Evolutionary conservation across 2,113 vertebrate species (phyloP).

Genomic region (Chamaetylas fuelleborni): DNA sequence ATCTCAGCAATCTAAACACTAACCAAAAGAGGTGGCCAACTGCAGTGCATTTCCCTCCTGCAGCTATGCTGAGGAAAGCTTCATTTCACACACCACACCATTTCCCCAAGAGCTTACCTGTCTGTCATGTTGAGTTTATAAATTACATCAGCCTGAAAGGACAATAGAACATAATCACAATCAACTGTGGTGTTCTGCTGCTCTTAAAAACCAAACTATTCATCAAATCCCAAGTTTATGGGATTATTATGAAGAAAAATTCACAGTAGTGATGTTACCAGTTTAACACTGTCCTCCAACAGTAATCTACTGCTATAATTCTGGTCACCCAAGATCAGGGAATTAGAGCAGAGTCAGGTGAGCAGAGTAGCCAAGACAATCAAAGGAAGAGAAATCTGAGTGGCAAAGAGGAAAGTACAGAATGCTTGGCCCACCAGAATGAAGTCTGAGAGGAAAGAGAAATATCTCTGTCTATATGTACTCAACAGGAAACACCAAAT

Average conservation of each 20-base stretch:
- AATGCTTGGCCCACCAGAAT: neutral
- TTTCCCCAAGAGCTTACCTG: conserved; percentile 81
- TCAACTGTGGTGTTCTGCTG: neutral
- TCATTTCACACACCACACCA: neutral
- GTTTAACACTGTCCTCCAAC: neutral
- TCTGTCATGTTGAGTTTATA: conserved; percentile 99
- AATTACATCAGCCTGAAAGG: conserved; percentile 93
- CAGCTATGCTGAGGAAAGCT: neutral
- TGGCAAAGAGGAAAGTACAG: neutral
- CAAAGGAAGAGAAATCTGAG: neutral
- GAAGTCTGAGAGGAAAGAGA: neutral
- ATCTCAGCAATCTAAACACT: neutral
- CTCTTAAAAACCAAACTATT: neutral
- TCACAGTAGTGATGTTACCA: neutral
- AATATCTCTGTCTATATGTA: neutral
- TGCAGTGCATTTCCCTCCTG: neutral
- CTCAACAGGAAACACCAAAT: neutral
- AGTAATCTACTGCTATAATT: neutral
- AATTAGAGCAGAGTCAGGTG: neutral
- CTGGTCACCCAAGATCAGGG: neutral
- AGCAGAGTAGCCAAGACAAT: neutral
- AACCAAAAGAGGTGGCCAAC: neutral
- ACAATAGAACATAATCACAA: conserved; percentile 50
- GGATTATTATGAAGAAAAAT: neutral
- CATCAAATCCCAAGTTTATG: neutral